A percentile compares a stretch with the other conserved stretches of the same genome.
Evolutionary conservation across 2,113 vertebrate species (phyloP).

Genomic region (Myotis lucifugus): DNA sequence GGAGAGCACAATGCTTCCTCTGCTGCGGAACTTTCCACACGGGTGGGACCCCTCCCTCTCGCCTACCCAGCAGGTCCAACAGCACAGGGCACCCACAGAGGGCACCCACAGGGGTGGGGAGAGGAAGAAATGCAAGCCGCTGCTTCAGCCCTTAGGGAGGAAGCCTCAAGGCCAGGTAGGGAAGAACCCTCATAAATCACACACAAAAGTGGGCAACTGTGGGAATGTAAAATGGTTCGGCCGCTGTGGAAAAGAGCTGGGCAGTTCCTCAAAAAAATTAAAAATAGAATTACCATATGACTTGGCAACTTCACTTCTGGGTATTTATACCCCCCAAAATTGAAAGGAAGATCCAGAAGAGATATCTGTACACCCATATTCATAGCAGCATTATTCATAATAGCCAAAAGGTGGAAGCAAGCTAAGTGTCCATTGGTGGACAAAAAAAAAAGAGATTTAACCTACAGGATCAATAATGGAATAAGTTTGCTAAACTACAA

Average conservation of each 20-base stretch:
- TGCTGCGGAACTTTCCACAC: neutral
- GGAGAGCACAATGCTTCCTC: neutral
- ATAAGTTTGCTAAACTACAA: neutral
- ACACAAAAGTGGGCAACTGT: neutral
- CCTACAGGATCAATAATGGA: neutral
- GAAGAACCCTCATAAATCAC: neutral
- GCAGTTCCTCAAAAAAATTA: neutral
- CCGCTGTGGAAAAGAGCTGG: neutral
- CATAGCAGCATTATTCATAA: neutral
- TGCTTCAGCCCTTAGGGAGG: neutral
- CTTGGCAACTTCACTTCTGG: neutral
- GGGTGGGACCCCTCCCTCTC: neutral
- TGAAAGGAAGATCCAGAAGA: neutral
- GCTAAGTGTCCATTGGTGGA: neutral
- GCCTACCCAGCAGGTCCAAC: neutral
- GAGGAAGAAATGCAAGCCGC: neutral
- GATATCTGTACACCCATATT: too few relatives aligned
- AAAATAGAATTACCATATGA: neutral
- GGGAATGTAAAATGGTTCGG: neutral
- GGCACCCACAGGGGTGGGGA: neutral
- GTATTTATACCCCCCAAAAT: neutral
- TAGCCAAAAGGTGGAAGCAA: neutral
- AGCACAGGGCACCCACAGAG: neutral
- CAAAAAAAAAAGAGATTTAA: neutral
- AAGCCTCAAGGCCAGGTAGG: neutral